These are phyloP conservation scores for Macrobrachium rosenbergii DNA, from an alignment of 1,140 invertebrate species.

Conservation along the genomic window DNA sequence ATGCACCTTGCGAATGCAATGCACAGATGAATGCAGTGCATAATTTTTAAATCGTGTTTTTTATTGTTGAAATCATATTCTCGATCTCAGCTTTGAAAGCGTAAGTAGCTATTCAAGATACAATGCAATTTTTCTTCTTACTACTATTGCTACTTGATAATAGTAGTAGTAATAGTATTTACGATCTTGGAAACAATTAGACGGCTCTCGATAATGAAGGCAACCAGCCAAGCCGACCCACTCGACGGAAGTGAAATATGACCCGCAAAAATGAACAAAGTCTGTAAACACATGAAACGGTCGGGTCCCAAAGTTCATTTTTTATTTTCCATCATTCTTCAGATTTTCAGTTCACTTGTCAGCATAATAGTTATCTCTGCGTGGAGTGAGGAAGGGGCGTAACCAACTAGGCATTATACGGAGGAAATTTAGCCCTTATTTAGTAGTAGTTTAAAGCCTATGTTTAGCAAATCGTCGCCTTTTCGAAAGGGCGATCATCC, in stretches of 20 bases:
- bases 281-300: conserved; percentile 44
- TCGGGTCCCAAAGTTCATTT: conserved; percentile 40
- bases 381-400: conserved; percentile 11
- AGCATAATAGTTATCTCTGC: conserved; percentile 62
- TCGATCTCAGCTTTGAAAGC: too few species aligned
- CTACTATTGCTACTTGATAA: too few species aligned
- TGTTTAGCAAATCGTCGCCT: too few species aligned
- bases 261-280: conserved; percentile 52
- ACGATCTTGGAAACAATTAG: too few species aligned
- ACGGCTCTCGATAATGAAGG: conserved; percentile 1
- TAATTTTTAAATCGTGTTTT: too few species aligned
- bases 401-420: background rate
- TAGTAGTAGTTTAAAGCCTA: background rate
- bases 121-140: too few species aligned
- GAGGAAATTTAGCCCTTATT: background rate
- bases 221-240: conserved; percentile 1
- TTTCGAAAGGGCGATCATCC: conserved; percentile 32
- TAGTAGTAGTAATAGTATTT: too few species aligned
- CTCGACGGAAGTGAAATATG: conserved; percentile 45
- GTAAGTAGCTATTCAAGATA: too few species aligned
- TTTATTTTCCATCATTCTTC: conserved; percentile 62
- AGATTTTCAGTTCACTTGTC: conserved; percentile 64
- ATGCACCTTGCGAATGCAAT: too few species aligned
- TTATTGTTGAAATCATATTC: too few species aligned
- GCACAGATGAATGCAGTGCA: too few species aligned